These are phyloP conservation scores for Sander vitreus DNA, from an alignment of 2,113 vertebrate species.

Conservation along the genomic window DNA sequence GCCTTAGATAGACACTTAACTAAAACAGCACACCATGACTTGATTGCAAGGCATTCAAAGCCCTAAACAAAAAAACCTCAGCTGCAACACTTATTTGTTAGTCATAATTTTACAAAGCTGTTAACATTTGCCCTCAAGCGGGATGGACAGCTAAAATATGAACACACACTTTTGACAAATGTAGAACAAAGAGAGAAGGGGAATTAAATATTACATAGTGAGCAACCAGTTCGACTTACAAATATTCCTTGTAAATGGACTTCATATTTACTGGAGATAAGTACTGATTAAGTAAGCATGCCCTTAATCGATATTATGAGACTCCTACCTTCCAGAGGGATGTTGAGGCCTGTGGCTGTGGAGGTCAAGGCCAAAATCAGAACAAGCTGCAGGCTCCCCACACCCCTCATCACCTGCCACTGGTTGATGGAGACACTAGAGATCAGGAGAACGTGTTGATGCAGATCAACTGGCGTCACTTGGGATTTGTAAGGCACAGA, in stretches of 20 bases:
- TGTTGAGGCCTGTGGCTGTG: conserved; percentile 74
- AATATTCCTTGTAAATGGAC: neutral
- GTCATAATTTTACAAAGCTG: conserved; percentile 14
- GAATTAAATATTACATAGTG: neutral
- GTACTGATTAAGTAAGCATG: neutral
- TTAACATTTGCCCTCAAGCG: conserved; percentile 4
- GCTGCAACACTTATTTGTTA: conserved; percentile 8
- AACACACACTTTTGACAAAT: neutral
- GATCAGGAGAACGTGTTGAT: conserved; percentile 40
- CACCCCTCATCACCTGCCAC: conserved; percentile 82
- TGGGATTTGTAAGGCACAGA: conserved; percentile 45
- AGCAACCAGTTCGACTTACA: neutral
- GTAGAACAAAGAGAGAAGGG: neutral
- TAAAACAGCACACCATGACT: conserved; percentile 23
- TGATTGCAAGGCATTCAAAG: neutral
- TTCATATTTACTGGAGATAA: neutral
- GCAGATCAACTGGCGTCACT: conserved; percentile 56
- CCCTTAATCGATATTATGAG: neutral
- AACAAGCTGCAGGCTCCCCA: conserved; percentile 74
- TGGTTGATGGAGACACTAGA: conserved; percentile 58
- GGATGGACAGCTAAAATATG: neutral
- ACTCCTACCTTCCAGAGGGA: conserved; percentile 89
- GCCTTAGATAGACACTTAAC: neutral
- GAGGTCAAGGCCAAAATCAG: conserved; percentile 75
- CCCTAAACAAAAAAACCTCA: conserved; percentile 36